Evolutionary conservation across 1,140 invertebrate genomes (phyloP), one percentile per base, ranked within the genome.

Genomic region (Pogonognathellus flavescens): DNA sequence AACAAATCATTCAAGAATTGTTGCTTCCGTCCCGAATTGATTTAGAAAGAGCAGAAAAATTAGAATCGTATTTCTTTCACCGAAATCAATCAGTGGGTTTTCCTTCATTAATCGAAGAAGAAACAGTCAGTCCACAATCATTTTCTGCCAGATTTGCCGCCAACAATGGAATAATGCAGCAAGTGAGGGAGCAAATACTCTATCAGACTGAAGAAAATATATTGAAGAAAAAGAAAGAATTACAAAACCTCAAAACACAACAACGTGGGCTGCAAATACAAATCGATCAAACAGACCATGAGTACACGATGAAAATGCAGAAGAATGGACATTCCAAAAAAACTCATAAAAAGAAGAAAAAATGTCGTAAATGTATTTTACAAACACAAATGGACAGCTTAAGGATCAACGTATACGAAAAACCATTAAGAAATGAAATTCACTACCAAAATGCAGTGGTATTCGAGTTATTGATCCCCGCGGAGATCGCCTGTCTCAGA

Each of bases 401-500:
- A n/a, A n/a, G n/a, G n/a, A 41, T 13, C 11, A 14, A 4, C 50
- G 9, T 62, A 8, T 84, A 86, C 49, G 72, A 87, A 18, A 49
- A 25, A 2, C 83, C 83, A 5, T 52, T 87, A 25, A 59, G 76
- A 11, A 16, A 41, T 13, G 25, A 31, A n/a, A 50, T 53, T 18
- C 3, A 49, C 22, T 18, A 7, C 3, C 76, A 72, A 53, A 16
- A 84, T 41, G 83, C 83, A 2, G 83, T 87, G 11, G 52, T 84
- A 0, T 84, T 85, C 52, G 86, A 87, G 31, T 62, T 87, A 20
- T 9, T 53, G 41, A 83, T 87, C 59, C 86, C 86, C 7, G 1
- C 10, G 0, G 80, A 80, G 59, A 57, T 87, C 59, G 52, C 80
- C 9, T 25, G 18, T 25, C 53, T 84, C 6, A 7, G 86, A 10